Evolutionary conservation across 2,113 vertebrate species (phyloP).

Genomic region (Heptranchias perlo): DNA sequence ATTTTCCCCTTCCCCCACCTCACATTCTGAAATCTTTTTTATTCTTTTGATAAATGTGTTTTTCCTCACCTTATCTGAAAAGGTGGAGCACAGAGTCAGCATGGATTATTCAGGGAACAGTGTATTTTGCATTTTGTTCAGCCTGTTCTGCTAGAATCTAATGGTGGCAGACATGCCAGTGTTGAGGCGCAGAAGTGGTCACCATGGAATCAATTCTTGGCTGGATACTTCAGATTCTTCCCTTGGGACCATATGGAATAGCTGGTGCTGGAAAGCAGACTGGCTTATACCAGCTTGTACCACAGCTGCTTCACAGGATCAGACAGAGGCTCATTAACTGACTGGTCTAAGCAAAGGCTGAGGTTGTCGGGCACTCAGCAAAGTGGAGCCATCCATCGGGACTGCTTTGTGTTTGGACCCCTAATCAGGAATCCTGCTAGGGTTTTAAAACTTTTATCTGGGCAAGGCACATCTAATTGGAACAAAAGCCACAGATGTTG

Average conservation of each 20-base stretch:
- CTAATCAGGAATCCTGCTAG: constrained; percentile 5
- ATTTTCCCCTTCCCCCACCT: background rate
- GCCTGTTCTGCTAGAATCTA: background rate
- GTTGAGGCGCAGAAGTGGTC: background rate
- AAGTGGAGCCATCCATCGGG: background rate
- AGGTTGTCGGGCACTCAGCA: background rate
- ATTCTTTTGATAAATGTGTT: background rate
- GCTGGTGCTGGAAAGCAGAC: background rate
- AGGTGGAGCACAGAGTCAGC: background rate
- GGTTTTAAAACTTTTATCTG: constrained; percentile 28
- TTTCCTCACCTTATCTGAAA: background rate
- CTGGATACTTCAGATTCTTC: background rate
- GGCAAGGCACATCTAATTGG: constrained; percentile 10
- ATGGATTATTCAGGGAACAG: background rate
- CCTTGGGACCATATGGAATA: background rate
- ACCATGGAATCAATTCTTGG: constrained; percentile 9
- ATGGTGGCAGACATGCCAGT: background rate
- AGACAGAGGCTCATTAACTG: constrained; percentile 23
- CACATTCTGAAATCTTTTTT: background rate
- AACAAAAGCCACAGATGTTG: background rate
- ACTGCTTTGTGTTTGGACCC: background rate
- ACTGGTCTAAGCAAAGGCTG: background rate
- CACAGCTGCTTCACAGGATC: constrained; percentile 3
- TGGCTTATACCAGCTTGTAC: background rate
- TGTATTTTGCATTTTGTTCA: background rate